Percentiles rank a stretch among this genome's conserved stretches.
These are phyloP conservation scores for Neodiprion fabricii DNA, from an alignment of 1,140 invertebrate species.

Conservation along the genomic window DNA sequence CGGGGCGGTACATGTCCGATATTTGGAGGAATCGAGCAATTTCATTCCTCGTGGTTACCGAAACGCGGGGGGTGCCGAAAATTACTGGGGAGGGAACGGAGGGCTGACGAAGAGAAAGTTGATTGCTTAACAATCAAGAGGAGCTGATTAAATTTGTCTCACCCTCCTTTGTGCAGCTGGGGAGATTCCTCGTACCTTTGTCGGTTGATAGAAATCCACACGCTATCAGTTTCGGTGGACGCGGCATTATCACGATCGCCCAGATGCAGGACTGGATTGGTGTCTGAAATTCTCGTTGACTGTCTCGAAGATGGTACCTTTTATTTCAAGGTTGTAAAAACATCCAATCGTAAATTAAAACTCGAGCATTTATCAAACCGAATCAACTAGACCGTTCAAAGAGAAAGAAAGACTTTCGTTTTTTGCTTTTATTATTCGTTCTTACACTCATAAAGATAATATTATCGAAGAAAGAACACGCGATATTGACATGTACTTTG, in stretches of 20 bases:
- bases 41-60: neutral
- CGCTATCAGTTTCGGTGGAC: too few relatives aligned
- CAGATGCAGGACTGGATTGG: too few relatives aligned
- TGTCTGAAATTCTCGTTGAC: too few relatives aligned
- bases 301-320: neutral
- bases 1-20: too few relatives aligned
- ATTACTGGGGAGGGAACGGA: neutral
- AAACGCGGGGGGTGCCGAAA: neutral
- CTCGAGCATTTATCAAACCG: neutral
- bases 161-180: too few relatives aligned
- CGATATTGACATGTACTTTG: neutral
- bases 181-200: too few relatives aligned
- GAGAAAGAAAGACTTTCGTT: neutral
- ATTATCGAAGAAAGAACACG: neutral
- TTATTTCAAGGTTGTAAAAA: neutral
- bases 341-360: neutral
- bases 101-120: constrained; percentile 5
- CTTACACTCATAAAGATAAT: neutral
- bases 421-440: neutral
- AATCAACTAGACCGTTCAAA: neutral
- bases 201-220: too few relatives aligned
- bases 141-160: neutral
- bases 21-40: neutral
- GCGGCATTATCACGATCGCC: too few relatives aligned
- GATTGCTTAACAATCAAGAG: constrained; percentile 3